A percentile compares a stretch with the other conserved stretches of the same genome.
Evolutionary conservation across 2,797 vertebrate genomes (phyloP).

Genomic region (Sebastes variabilis): DNA sequence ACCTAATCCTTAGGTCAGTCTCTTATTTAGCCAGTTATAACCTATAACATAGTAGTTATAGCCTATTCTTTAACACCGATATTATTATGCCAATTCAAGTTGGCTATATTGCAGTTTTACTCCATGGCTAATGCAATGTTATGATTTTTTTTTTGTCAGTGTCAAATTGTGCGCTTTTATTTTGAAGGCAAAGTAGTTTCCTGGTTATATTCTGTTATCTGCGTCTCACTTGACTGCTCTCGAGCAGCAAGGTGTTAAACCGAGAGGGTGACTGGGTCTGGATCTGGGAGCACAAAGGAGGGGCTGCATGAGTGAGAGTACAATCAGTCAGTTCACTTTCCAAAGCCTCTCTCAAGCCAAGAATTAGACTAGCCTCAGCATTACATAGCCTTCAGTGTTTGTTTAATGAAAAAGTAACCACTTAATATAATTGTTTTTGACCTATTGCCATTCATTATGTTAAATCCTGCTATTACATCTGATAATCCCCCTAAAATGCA

Average conservation of each 20-base stretch:
- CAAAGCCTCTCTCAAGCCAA: neutral
- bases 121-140: neutral
- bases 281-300: neutral
- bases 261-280: neutral
- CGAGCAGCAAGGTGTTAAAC: slow-evolving; percentile 7
- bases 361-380: neutral
- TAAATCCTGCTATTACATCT: slow-evolving; percentile 1
- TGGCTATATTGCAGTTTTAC: neutral
- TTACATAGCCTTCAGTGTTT: neutral
- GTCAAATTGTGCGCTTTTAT: slow-evolving; percentile 3
- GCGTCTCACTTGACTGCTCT: neutral
- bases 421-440: neutral
- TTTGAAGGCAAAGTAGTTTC: neutral
- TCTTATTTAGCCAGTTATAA: neutral
- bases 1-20: neutral
- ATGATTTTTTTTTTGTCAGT: too few species aligned
- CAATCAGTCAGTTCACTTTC: neutral
- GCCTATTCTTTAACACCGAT: neutral
- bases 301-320: neutral
- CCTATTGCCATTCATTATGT: neutral
- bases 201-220: neutral
- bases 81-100: neutral
- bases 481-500: neutral
- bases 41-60: neutral
- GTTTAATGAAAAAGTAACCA: neutral